Evolutionary conservation across 2,113 vertebrate species (phyloP).

Genomic region (Otolemur garnettii): DNA sequence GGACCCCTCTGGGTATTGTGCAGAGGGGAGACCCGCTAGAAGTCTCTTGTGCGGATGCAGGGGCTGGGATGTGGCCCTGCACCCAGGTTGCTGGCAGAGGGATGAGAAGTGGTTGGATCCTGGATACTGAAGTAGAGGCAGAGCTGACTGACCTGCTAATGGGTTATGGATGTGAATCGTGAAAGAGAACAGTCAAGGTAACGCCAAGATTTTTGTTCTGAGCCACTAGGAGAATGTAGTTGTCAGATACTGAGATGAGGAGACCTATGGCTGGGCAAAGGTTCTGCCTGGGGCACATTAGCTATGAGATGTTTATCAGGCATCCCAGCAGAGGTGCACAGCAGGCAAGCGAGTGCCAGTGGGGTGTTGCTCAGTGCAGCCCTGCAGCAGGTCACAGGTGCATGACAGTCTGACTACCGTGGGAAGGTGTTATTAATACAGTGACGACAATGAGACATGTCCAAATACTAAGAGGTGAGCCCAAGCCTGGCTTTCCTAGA

Average conservation of each 20-base stretch:
- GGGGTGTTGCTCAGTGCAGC: not conserved
- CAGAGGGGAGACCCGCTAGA: not conserved
- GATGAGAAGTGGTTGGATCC: not conserved
- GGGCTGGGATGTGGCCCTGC: not conserved
- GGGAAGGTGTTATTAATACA: slow-evolving; percentile 90
- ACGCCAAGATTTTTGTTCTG: not conserved
- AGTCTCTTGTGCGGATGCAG: not conserved
- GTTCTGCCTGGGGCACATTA: not conserved
- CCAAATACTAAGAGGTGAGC: slow-evolving; percentile 92
- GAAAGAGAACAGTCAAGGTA: not conserved
- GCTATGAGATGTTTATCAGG: not conserved
- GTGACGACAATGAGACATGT: slow-evolving; percentile 94
- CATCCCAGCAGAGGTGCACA: not conserved
- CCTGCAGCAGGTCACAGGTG: too few species aligned
- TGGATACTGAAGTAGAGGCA: not conserved
- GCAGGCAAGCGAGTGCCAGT: not conserved
- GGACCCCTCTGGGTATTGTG: not conserved
- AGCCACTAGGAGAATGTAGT: not conserved
- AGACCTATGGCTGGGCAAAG: not conserved
- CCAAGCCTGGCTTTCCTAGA: slow-evolving; percentile 92
- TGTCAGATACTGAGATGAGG: not conserved
- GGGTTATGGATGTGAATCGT: not conserved
- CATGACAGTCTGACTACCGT: slow-evolving; percentile 84
- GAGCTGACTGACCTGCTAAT: not conserved
- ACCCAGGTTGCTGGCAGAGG: not conserved